phyloP scores from a whole-genome alignment of 1,140 invertebrate species.

The Amphibalanus amphitrite region DNA sequence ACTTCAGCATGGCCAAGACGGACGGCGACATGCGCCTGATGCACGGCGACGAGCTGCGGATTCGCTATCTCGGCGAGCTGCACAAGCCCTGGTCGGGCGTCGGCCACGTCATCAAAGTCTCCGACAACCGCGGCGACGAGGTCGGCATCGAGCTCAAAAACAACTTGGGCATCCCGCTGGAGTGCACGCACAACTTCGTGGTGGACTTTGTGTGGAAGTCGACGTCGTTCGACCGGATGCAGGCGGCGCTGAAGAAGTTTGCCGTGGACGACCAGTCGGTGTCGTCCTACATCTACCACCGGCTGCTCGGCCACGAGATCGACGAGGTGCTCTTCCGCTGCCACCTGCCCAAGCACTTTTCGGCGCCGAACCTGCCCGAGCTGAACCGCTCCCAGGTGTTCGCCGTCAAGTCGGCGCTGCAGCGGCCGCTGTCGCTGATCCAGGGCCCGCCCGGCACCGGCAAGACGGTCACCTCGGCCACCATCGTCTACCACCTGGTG shows the following conservation, averaged over 20 bases:
- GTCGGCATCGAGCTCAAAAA: slow-evolving; percentile 92
- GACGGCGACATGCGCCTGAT: slow-evolving; percentile 98
- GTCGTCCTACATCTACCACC: slow-evolving; percentile 93
- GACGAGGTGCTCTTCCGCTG: slow-evolving; percentile 85
- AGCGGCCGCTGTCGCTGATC: slow-evolving; percentile 89
- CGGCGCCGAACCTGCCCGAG: slow-evolving; percentile 90
- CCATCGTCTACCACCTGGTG: slow-evolving; percentile 95
- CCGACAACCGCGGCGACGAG: slow-evolving; percentile 97
- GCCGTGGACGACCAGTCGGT: slow-evolving; percentile 92
- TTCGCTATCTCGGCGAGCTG: slow-evolving; percentile 83
- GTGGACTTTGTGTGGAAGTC: slow-evolving; percentile 99
- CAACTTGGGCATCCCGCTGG: slow-evolving; percentile 70
- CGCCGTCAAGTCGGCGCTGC: slow-evolving; percentile 96
- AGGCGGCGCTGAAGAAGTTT: slow-evolving; percentile 81
- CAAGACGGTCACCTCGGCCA: slow-evolving; percentile 98
- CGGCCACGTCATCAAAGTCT: slow-evolving; percentile 93
- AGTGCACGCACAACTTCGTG: slow-evolving; percentile 87
- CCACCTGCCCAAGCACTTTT: slow-evolving; percentile 87
- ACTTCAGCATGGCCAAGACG: slow-evolving; percentile 93
- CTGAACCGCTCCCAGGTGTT: slow-evolving; percentile 94
- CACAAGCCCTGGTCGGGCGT: slow-evolving; percentile 89
- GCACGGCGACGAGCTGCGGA: slow-evolving; percentile 92
- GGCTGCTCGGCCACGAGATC: slow-evolving; percentile 87
- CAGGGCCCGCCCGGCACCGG: slow-evolving; percentile 85
- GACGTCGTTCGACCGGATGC: slow-evolving; percentile 95